Conservation (phyloP, 2,888 invertebrate species). For the Steinernema scapterisci region DNA sequence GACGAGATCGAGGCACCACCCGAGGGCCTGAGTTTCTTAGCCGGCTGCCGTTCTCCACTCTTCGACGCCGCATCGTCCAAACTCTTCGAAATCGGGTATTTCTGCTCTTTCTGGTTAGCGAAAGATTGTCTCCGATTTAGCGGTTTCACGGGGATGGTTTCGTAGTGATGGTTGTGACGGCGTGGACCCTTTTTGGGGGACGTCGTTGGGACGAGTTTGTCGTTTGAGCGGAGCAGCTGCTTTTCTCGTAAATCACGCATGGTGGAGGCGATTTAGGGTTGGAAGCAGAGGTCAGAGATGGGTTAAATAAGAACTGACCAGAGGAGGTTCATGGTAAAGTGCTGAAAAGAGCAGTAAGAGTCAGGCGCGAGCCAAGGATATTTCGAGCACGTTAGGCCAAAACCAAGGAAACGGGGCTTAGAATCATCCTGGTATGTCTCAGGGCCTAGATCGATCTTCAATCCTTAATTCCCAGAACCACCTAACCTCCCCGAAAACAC, state of each 20-base stretch:
- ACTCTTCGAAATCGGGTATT: constrained; percentile 26
- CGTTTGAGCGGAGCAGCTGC: background rate
- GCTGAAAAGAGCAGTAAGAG: background rate
- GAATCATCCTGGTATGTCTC: too few species aligned
- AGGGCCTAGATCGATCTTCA: too few species aligned
- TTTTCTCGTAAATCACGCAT: constrained; percentile 30
- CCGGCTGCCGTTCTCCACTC: background rate
- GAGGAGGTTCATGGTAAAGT: background rate
- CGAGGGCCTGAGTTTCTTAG: background rate
- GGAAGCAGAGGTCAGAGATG: background rate
- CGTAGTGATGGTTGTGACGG: constrained; percentile 23
- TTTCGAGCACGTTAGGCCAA: too few species aligned
- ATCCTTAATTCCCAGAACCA: too few species aligned
- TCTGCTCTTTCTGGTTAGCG: constrained; percentile 17
- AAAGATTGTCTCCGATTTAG: constrained; percentile 4
- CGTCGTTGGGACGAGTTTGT: constrained; percentile 23
- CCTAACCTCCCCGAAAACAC: too few species aligned
- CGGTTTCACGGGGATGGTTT: constrained; percentile 19
- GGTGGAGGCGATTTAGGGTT: background rate
- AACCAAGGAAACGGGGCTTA: too few species aligned
- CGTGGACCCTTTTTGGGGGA: constrained; percentile 20
- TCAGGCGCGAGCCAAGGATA: too few species aligned
- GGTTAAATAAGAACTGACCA: too few species aligned
- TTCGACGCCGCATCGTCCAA: background rate
- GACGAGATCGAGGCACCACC: constrained; percentile 5